Evolutionary conservation across 1,140 invertebrate species (phyloP).

Genomic region (Arion vulgaris): DNA sequence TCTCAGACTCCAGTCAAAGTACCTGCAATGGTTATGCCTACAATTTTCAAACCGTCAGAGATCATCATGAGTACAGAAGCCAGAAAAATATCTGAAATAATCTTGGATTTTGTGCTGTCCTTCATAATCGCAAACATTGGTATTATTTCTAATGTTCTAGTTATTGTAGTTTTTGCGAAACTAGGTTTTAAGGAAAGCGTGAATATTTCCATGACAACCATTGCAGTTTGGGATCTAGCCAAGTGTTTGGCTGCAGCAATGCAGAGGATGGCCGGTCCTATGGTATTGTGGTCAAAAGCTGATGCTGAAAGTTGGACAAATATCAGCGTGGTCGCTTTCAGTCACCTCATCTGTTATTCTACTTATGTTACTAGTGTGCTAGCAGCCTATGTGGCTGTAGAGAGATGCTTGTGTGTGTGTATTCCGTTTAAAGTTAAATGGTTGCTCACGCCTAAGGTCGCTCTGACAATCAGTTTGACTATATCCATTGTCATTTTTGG

Average conservation of each 20-base stretch:
- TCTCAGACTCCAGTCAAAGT: no score
- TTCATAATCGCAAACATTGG: not conserved
- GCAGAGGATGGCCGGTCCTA: not conserved
- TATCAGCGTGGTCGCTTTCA: not conserved
- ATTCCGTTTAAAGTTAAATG: slow-evolving; percentile 21
- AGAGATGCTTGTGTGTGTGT: slow-evolving; percentile 18
- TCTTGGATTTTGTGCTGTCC: not conserved
- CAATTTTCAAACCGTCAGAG: slow-evolving; percentile 5
- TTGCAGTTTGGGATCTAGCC: slow-evolving; percentile 19
- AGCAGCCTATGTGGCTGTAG: slow-evolving; percentile 24
- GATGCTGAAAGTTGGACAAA: slow-evolving; percentile 18
- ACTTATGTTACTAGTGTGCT: slow-evolving; percentile 10
- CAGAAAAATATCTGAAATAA: not conserved
- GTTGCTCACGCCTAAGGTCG: slow-evolving; percentile 19
- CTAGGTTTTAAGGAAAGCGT: slow-evolving; percentile 14
- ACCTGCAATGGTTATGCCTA: not conserved
- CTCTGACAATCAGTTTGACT: not conserved
- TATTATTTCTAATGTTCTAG: slow-evolving; percentile 19
- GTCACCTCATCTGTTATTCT: not conserved
- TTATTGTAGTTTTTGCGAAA: not conserved
- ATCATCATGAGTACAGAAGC: not conserved
- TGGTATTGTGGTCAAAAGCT: not conserved
- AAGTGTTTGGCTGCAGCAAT: not conserved
- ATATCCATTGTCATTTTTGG: slow-evolving; percentile 12
- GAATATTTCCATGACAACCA: slow-evolving; percentile 17